phyloP scores from a whole-genome alignment of 2,797 vertebrate species.

The Pipistrellus nathusii region DNA sequence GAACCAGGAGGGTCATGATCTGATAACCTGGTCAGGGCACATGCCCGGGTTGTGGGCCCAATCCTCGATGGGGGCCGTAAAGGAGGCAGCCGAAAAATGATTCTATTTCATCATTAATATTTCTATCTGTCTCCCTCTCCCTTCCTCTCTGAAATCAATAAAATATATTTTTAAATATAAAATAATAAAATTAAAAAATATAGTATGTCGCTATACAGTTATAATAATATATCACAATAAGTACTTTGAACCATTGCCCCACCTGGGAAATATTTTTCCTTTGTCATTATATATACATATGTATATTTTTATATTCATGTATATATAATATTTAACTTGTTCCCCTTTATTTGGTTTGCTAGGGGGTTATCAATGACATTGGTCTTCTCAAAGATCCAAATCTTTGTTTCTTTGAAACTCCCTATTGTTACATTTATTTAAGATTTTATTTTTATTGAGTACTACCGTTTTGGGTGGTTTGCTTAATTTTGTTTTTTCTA shows the following conservation, averaged over 20 bases:
- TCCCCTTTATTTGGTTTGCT: constrained; percentile 31
- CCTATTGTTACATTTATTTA: constrained; percentile 1
- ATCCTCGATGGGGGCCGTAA: too few relatives aligned
- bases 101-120: too few relatives aligned
- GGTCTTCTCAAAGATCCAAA: background rate
- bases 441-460: constrained; percentile 30
- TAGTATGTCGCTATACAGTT: constrained; percentile 27
- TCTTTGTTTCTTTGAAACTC: constrained; percentile 55
- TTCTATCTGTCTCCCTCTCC: too few relatives aligned
- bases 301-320: background rate
- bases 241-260: constrained; percentile 31
- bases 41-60: too few relatives aligned
- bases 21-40: too few relatives aligned
- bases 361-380: constrained; percentile 6
- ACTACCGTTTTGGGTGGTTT: background rate
- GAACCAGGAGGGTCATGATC: too few relatives aligned
- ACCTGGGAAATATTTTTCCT: background rate
- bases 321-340: background rate
- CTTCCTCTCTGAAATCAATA: too few relatives aligned
- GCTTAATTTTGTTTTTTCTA: constrained; percentile 35
- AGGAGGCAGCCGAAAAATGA: too few relatives aligned
- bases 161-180: too few relatives aligned
- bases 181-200: background rate
- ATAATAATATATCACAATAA: constrained; percentile 15
- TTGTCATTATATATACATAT: background rate